Evolutionary conservation across 2,888 invertebrate genomes (phyloP).

Genomic region (Andricus curvator): DNA sequence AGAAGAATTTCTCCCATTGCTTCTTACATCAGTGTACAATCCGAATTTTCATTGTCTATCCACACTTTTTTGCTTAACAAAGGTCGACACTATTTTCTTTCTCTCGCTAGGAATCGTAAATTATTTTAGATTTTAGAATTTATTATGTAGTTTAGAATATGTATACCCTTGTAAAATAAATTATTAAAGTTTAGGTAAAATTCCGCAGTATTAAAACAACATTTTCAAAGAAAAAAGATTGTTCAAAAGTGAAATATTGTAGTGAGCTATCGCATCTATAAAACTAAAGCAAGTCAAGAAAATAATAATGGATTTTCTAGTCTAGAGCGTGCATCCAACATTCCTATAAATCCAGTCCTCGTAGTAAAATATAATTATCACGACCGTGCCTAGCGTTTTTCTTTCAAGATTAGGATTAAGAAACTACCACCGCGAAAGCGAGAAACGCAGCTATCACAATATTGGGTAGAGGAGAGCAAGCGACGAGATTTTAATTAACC

Average conservation of each 20-base stretch:
- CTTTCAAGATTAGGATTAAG: slow-evolving; percentile 22
- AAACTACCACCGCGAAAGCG: slow-evolving; percentile 39
- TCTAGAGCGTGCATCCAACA: slow-evolving; percentile 15
- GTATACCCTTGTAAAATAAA: background rate
- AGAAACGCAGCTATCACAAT: slow-evolving; percentile 61
- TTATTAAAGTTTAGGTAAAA: background rate
- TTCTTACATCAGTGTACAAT: background rate
- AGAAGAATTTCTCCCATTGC: slow-evolving; percentile 10
- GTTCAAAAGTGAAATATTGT: slow-evolving; percentile 8
- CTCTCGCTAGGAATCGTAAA: background rate
- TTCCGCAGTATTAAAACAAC: background rate
- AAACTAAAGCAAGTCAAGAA: slow-evolving; percentile 31
- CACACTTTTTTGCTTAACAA: slow-evolving; percentile 18
- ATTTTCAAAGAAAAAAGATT: background rate
- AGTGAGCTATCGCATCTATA: background rate
- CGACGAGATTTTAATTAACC: slow-evolving; percentile 41
- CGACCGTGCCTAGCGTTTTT: slow-evolving; percentile 31
- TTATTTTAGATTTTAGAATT: background rate
- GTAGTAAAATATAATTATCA: slow-evolving; percentile 41
- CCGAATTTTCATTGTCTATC: slow-evolving; percentile 14
- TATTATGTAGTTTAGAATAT: background rate
- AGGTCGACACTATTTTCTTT: slow-evolving; percentile 5
- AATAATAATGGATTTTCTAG: slow-evolving; percentile 30
- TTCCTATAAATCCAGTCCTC: slow-evolving; percentile 31
- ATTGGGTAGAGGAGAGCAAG: slow-evolving; percentile 44